Conservation (phyloP, 2,113 vertebrate genomes). For the Chloropsis hardwickii region DNA sequence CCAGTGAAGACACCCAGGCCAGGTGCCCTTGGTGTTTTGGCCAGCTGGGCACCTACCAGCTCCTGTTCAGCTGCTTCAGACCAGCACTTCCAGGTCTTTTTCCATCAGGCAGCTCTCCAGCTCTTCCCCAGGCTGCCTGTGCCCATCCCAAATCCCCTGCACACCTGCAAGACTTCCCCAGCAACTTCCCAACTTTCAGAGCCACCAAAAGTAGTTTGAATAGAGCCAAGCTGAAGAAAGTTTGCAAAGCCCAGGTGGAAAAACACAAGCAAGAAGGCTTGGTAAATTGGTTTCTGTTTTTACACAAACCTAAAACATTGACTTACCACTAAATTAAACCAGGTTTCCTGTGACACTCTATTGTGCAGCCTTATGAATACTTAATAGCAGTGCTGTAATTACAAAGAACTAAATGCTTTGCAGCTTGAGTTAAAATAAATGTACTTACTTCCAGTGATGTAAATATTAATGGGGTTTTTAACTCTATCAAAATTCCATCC, state of each 20-base stretch:
- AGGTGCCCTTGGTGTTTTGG: neutral
- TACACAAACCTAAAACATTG: slow-evolving; percentile 41
- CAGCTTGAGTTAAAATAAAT: slow-evolving; percentile 43
- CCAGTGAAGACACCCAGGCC: neutral
- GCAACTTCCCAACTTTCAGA: neutral
- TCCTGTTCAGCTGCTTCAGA: neutral
- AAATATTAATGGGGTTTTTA: slow-evolving; percentile 56
- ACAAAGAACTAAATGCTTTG: slow-evolving; percentile 20
- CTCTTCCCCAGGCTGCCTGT: neutral
- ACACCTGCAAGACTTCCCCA: neutral
- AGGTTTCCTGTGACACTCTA: slow-evolving; percentile 24
- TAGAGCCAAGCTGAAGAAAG: neutral
- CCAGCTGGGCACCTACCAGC: neutral
- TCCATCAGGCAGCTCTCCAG: neutral
- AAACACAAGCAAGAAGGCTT: neutral
- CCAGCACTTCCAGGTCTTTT: neutral
- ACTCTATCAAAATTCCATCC: slow-evolving; percentile 28
- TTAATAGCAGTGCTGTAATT: slow-evolving; percentile 52
- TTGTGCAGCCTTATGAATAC: slow-evolving; percentile 42
- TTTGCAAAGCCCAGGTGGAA: neutral
- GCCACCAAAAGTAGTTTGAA: neutral
- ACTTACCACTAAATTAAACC: slow-evolving; percentile 44
- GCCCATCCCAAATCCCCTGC: neutral
- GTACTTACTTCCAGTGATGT: slow-evolving; percentile 20
- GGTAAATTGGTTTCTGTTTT: slow-evolving; percentile 40